Evolutionary conservation across 2,888 invertebrate species (phyloP).

Genomic region (Atrina japonica): DNA sequence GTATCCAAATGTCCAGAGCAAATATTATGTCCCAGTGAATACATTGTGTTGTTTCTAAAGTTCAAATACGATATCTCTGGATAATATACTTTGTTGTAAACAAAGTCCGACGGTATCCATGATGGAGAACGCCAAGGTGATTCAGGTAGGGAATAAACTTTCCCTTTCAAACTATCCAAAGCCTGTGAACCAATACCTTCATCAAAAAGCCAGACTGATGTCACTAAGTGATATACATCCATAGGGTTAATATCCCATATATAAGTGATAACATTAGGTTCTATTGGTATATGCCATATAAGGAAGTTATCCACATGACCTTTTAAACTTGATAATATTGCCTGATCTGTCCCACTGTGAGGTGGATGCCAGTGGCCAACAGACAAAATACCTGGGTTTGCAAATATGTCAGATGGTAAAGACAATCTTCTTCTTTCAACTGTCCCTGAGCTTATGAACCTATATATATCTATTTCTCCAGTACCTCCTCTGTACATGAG

Average conservation of each 20-base stretch:
- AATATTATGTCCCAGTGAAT: constrained; percentile 34
- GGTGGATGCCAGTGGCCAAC: constrained; percentile 67
- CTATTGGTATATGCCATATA: constrained; percentile 58
- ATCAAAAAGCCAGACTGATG: constrained; percentile 57
- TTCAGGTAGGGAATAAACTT: constrained; percentile 48
- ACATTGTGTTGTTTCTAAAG: constrained; percentile 41
- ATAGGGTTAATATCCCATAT: constrained; percentile 60
- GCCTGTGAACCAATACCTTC: constrained; percentile 60
- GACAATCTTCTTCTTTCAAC: constrained; percentile 38
- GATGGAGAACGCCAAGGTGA: constrained; percentile 62
- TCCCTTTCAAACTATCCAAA: constrained; percentile 31
- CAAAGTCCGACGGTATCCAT: constrained; percentile 64
- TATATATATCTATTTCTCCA: constrained; percentile 54
- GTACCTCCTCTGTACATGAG: constrained; percentile 54
- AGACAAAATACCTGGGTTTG: constrained; percentile 50
- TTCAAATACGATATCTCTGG: constrained; percentile 45
- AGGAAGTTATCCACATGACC: constrained; percentile 65
- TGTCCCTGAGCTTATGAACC: constrained; percentile 52
- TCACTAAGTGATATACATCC: constrained; percentile 46
- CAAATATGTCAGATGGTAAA: constrained; percentile 50
- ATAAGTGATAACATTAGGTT: constrained; percentile 57
- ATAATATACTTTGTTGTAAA: constrained; percentile 37
- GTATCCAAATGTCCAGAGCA: constrained; percentile 42
- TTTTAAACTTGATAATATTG: constrained; percentile 40
- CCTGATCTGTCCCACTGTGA: constrained; percentile 45